Conservation (phyloP, 2,113 vertebrate species). For the Pomatorhinus ruficollis region DNA sequence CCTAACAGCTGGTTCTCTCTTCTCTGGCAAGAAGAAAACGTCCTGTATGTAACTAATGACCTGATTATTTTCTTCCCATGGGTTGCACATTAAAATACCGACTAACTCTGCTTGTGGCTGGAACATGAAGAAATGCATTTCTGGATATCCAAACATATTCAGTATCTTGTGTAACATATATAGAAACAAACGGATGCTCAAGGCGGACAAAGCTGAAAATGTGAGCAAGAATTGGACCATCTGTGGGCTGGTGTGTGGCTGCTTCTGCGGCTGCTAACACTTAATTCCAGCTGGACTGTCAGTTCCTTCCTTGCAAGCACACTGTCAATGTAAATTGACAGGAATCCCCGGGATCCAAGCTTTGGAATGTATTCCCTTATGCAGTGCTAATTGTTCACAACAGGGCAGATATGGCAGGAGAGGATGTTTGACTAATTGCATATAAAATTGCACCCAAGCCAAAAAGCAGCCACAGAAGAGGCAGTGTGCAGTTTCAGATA, state of each 20-base stretch:
- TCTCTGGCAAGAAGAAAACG: not conserved
- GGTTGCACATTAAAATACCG: not conserved
- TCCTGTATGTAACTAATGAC: not conserved
- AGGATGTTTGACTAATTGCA: constrained; percentile 47
- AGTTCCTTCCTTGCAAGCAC: not conserved
- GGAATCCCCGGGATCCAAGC: not conserved
- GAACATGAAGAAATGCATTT: not conserved
- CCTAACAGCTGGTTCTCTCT: not conserved
- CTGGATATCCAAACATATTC: not conserved
- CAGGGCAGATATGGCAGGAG: not conserved
- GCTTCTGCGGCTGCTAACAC: not conserved
- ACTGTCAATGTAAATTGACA: constrained; percentile 15
- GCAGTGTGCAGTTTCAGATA: not conserved
- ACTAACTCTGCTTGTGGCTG: not conserved
- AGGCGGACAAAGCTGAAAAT: not conserved
- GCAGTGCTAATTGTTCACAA: not conserved
- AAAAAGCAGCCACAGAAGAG: not conserved
- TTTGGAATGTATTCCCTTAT: not conserved
- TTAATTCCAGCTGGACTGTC: constrained; percentile 5
- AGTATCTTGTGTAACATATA: not conserved
- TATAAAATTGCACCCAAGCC: constrained; percentile 1
- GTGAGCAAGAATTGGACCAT: not conserved
- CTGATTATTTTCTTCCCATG: not conserved
- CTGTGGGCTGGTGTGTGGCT: not conserved
- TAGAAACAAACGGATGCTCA: not conserved